Evolutionary conservation across 2,113 vertebrate genomes (phyloP).

Genomic region (Sturnus vulgaris): DNA sequence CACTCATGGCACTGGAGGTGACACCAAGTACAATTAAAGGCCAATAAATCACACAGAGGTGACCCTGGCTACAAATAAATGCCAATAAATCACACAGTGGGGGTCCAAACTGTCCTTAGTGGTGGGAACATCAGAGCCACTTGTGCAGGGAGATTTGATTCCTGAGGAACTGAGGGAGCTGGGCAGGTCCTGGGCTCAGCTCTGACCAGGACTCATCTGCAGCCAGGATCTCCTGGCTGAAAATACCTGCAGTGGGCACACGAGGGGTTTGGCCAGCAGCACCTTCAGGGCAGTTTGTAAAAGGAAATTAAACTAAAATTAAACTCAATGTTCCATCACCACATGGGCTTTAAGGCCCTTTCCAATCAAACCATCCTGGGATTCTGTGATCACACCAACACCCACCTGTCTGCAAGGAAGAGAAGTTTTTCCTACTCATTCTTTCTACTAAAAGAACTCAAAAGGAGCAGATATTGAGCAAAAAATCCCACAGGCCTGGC

Average conservation of each 20-base stretch:
- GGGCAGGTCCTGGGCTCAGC: neutral
- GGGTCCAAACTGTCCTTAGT: fast-evolving
- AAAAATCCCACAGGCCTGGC: neutral
- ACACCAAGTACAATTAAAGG: neutral
- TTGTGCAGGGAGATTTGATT: fast-evolving
- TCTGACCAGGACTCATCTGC: neutral
- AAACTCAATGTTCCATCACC: neutral
- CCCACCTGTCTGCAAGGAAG: neutral
- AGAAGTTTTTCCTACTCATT: neutral
- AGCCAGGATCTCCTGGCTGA: neutral
- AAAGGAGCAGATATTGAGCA: neutral
- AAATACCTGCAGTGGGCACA: fast-evolving
- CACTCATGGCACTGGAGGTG: fast-evolving
- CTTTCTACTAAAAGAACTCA: neutral
- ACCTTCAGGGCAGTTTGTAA: fast-evolving
- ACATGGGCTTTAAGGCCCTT: neutral
- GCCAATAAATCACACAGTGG: neutral
- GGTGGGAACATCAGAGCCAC: neutral
- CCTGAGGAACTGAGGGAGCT: neutral
- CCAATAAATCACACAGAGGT: neutral
- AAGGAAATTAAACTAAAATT: neutral
- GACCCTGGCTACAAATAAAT: neutral
- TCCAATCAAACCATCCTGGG: neutral
- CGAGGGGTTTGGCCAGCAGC: fast-evolving
- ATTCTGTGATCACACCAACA: neutral